phyloP scores from a whole-genome alignment of 2,888 invertebrate genomes.

The Pyrrhosoma nymphula region DNA sequence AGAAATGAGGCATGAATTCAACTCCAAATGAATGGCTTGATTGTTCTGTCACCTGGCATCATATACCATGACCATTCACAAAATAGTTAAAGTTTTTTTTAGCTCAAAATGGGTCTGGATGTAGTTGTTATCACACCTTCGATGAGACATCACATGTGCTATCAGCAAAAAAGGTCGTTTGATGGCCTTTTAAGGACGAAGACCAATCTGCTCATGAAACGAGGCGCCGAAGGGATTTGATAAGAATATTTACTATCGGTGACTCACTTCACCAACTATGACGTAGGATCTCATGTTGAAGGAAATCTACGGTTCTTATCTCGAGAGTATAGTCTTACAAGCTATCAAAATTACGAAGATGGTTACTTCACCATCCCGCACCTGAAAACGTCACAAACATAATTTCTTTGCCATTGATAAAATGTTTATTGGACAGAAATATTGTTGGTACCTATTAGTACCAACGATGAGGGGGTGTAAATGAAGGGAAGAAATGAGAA shows the following conservation, averaged over 20 bases:
- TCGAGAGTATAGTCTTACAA: neutral
- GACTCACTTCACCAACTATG: neutral
- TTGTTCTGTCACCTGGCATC: no score
- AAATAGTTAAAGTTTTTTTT: no score
- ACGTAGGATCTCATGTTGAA: neutral
- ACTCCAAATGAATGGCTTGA: no score
- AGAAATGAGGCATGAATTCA: no score
- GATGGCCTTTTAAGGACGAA: slow-evolving; percentile 43
- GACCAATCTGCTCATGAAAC: neutral
- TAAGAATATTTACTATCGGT: neutral
- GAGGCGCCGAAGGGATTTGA: neutral
- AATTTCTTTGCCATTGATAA: no score
- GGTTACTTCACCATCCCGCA: neutral
- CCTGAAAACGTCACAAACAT: neutral
- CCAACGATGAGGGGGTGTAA: no score
- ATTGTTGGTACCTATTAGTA: no score
- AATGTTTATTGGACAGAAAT: no score
- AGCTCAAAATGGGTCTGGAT: neutral
- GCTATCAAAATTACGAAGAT: neutral
- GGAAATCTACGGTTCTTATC: neutral
- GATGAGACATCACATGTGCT: neutral
- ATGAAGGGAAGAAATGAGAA: no score
- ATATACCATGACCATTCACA: no score
- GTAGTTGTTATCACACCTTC: neutral
- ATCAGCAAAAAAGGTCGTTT: neutral